Evolutionary conservation across 1,140 invertebrate species (phyloP).

Genomic region (Drosophila funebris): DNA sequence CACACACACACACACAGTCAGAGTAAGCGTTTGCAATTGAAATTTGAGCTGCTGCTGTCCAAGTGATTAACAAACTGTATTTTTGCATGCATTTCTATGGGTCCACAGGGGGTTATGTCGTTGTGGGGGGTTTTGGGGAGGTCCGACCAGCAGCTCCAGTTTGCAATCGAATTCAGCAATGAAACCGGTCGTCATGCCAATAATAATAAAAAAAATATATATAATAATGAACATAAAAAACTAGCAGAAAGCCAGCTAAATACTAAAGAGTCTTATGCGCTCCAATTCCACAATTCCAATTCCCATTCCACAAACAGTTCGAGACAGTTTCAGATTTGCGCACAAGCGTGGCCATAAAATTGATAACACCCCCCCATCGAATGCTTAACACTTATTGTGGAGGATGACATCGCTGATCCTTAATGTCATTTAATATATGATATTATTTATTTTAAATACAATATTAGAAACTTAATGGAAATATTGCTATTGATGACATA

Average conservation of each 20-base stretch:
- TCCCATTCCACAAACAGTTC: conserved; percentile 1
- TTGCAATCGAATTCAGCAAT: conserved; percentile 36
- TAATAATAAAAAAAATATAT: conserved; percentile 3
- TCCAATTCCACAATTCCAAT: conserved; percentile 49
- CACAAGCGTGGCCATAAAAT: conserved; percentile 29
- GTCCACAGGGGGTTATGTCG: not conserved
- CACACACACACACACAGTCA: not conserved
- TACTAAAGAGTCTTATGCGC: conserved; percentile 23
- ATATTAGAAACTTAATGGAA: too few relatives aligned
- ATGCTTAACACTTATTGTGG: not conserved
- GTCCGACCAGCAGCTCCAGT: conserved; percentile 17
- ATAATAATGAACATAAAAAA: not conserved
- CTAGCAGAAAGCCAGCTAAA: conserved; percentile 23
- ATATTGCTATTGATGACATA: too few relatives aligned
- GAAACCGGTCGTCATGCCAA: conserved; percentile 32
- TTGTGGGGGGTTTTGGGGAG: too few relatives aligned
- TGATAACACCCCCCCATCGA: conserved; percentile 11
- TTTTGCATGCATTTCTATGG: not conserved
- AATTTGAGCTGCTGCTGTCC: conserved; percentile 13
- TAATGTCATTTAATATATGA: too few relatives aligned
- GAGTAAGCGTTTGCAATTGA: conserved; percentile 24
- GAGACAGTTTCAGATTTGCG: not conserved
- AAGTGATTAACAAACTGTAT: conserved; percentile 21
- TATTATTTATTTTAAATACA: too few relatives aligned
- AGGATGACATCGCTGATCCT: conserved; percentile 26